These are phyloP conservation scores for Macquaria ambigua DNA, from an alignment of 2,113 vertebrate genomes.

Conservation along the genomic window DNA sequence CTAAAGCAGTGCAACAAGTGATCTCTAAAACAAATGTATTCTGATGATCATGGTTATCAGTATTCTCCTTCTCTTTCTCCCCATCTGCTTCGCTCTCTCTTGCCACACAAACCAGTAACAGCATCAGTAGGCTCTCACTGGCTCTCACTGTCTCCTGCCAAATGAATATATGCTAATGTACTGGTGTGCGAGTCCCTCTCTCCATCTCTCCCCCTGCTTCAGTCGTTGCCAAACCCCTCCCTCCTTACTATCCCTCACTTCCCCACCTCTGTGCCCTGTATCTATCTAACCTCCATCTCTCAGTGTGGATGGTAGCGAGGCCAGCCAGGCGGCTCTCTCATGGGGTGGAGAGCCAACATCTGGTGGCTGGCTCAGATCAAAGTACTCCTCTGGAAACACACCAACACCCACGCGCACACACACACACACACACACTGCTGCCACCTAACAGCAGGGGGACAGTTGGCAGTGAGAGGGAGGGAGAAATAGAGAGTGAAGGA, in stretches of 20 bases:
- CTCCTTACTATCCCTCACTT: slow-evolving; percentile 48
- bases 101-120: slow-evolving; percentile 68
- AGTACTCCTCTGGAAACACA: slow-evolving; percentile 78
- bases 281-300: slow-evolving; percentile 67
- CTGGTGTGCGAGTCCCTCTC: slow-evolving; percentile 57
- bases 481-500: slow-evolving; percentile 21
- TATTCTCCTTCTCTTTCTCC: slow-evolving; percentile 56
- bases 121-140: slow-evolving; percentile 64
- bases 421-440: slow-evolving; percentile 24
- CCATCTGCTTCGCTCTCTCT: slow-evolving; percentile 62
- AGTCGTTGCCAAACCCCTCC: slow-evolving; percentile 57
- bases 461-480: slow-evolving; percentile 57
- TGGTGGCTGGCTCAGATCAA: slow-evolving; percentile 81
- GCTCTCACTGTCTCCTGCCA: slow-evolving; percentile 64
- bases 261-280: slow-evolving; percentile 54
- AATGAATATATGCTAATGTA: slow-evolving; percentile 77
- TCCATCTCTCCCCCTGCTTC: slow-evolving; percentile 14
- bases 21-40: slow-evolving; percentile 38
- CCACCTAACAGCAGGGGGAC: slow-evolving; percentile 68
- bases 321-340: slow-evolving; percentile 74
- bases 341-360: slow-evolving; percentile 80
- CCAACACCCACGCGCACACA: slow-evolving; percentile 56
- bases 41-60: slow-evolving; percentile 59
- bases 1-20: slow-evolving; percentile 43
- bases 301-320: slow-evolving; percentile 56